These are phyloP conservation scores for Aphidoletes aphidimyza DNA, from an alignment of 2,888 invertebrate species.

Conservation along the genomic window DNA sequence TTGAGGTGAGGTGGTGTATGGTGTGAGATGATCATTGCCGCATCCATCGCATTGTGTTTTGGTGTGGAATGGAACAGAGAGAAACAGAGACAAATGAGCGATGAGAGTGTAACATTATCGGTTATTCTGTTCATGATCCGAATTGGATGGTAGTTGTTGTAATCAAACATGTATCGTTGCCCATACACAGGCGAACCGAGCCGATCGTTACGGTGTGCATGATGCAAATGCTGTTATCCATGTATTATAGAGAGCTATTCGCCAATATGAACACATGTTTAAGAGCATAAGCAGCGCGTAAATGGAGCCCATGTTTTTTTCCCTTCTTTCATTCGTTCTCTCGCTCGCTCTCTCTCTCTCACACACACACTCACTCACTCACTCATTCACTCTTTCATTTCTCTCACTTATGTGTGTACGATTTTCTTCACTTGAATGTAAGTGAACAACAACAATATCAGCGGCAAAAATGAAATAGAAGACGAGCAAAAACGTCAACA, in stretches of 20 bases:
- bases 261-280: slow-evolving; percentile 14
- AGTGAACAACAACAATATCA: slow-evolving; percentile 35
- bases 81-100: neutral
- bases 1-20: too few relatives aligned
- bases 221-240: slow-evolving; percentile 28
- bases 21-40: too few relatives aligned
- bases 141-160: neutral
- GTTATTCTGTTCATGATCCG: neutral
- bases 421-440: slow-evolving; percentile 10
- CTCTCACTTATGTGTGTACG: neutral
- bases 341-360: too few relatives aligned
- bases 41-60: too few relatives aligned
- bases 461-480: neutral
- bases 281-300: neutral
- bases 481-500: slow-evolving; percentile 34
- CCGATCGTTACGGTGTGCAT: neutral
- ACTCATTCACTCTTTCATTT: too few relatives aligned
- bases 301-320: too few relatives aligned
- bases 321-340: too few relatives aligned
- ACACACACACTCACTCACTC: too few relatives aligned
- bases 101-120: neutral
- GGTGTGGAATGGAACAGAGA: neutral
- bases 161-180: neutral
- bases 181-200: neutral
- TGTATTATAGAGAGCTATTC: neutral